Base-by-base conservation (phyloP, 2,113 vertebrate species). In the Poeciliopsis turrubarensis region DNA sequence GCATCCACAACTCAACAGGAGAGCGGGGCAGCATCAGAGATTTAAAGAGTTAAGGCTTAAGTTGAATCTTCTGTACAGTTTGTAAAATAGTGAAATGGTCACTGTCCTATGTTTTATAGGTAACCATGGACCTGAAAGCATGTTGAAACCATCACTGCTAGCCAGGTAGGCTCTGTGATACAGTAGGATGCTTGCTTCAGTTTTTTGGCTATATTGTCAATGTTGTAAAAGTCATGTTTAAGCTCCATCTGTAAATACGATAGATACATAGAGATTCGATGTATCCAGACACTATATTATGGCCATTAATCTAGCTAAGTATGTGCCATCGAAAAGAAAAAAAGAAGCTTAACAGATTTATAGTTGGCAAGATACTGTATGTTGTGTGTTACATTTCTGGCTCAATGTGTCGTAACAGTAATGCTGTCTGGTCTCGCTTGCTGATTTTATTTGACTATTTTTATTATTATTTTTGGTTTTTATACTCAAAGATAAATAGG, bases 361-460 rank as follows among this genome's bases (percentile, higher is more conserved):
- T 92, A 93, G 93, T 92, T 83, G 91, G 90, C 88, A 92, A 92
- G 87, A 91, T 94, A 90, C 90, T 93, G 90, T 93, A 92, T 92
- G 89, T 92, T 93, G 91, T 93, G 87, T 94, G 91, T 94, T 93
- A 88, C 86, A 90, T 94, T 94, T 91, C 91, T 93, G 92, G 91
- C 91, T 95, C 92, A 78, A 51, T 92, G 89, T 95, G 90, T 94
- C 81, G 94, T 94, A 92, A 86, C 92, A 91, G 91, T 93, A 91
- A 92, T 91, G 92, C 89, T 89, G 93, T 95, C 91, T 92, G 89
- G 93, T 94, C 90, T 95, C 75, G 91, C 92, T 94, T 94, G 90
- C 93, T 94, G 90, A 93, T 93, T 86, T 90, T 83, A 86, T 87
- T 91, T 67, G 92, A 47, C 44, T 73, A 67, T 82, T 87, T 81